Evolutionary conservation across 2,888 invertebrate genomes (phyloP), one percentile per base, ranked within the genome.

Genomic region (Adelphocoris suturalis): DNA sequence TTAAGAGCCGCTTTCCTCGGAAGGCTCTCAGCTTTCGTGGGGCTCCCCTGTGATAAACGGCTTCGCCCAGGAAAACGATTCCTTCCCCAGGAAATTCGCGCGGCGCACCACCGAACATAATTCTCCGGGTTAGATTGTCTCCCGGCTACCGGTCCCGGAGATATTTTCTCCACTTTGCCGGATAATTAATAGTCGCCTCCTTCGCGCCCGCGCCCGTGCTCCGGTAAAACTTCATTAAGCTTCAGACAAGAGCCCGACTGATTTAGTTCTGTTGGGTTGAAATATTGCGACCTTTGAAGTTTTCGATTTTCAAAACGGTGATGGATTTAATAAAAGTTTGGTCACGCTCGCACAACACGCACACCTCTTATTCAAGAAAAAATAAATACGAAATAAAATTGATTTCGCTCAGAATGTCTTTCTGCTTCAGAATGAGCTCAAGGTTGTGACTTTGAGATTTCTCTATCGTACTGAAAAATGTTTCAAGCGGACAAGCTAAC

Each of bases 161-260:
- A 27, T 68, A 68, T 68, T 68, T 68, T 68, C 61, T 61, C 68
- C 68, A 68, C 68, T 68, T 68, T 68, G 27, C 19, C 23, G 68
- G 23, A 23, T 68, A 68, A 68, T 68, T 68, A 68, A 68, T 68
- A 23, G 68, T 12, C 68, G 23, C 23, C 23, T 57, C 57, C 57
- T n/a, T 57, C 19, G 68, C 68, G 23, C 23, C 68, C n/a, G 61
- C 61, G 61, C 61, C n/a, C n/a, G 61, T n/a, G 61, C 61, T 61
- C 61, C 61, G 52, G 14, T 52, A 16, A 52, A 52, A 52, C 52
- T 52, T 52, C 52, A 52, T 52, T 52, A 52, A 61, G 19, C 61
- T 19, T 9, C 61, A 16, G 61, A 19, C n/a, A n/a, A 61, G 37
- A 61, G 16, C 61, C 61, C 61, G 19, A 61, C n/a, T n/a, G 61